Evolutionary conservation across 2,888 invertebrate species (phyloP), one percentile per base, ranked within the genome.

Genomic region (Ochropacha duplaris): DNA sequence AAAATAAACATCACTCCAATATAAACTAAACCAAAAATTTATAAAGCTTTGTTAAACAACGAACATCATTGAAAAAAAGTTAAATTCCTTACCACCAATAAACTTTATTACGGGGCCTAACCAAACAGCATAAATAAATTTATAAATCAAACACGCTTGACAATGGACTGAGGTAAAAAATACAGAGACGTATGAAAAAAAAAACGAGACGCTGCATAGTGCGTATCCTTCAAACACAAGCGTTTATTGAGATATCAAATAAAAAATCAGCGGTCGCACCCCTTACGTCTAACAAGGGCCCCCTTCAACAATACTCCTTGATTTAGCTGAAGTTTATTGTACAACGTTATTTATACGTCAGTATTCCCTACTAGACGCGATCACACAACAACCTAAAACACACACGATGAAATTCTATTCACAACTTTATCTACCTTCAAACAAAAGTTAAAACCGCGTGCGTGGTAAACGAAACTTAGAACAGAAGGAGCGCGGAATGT

Each of bases 161-260:
- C 78, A 76, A 79, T 74, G 69, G 73, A 64, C 61, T 62, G 62
- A 55, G 58, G 61, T 62, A 74, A 80, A 80, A 78, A 78, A 79
- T 69, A 31, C 51, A 71, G 80, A 78, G 76, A 74, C 74, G 69
- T 71, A 64, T 63, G 66, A 73, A 81, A 81, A 86, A 76, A 76
- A 76, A 72, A 76, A 75, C 66, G 74, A 69, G 63, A 82, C 84
- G 84, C 74, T 82, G 81, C 12, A 3, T 12, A 12, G 31, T 31
- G 31, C 31, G 31, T 31, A 31, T 84, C 88, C 87, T 6, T 36
- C 82, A 79, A 83, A 78, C 77, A 79, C 78, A 76, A 74, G 83
- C 81, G 81, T 86, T 88, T 90, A 91, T 92, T 91, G 90, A 90
- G 91, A 92, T 91, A 91, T 92, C 91, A 89, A 91, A 92, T 90